Evolutionary conservation across 2,888 invertebrate genomes (phyloP), one percentile per base, ranked within the genome.

Genomic region (Rotaria macrura): DNA sequence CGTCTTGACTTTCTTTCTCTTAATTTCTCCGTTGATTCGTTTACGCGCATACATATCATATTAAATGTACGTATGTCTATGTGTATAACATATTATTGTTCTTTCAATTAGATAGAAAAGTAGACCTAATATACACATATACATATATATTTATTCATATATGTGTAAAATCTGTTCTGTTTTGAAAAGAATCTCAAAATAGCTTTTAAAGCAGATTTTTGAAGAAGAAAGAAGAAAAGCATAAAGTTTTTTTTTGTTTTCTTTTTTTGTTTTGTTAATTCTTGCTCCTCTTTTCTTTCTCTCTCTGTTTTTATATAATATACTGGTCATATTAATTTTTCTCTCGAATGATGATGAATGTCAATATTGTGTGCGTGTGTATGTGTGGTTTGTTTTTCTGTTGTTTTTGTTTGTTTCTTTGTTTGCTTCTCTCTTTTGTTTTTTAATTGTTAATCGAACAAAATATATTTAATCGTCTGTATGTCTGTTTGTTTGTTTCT

Each of bases 301-400:
- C 4, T 34, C 20, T 29, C 29, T 57, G n/a, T 65, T 65, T 65
- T 20, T 34, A 52, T 52, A 34, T 20, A 20, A 65, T 65, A 65
- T 65, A 65, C 65, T 65, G 65, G 65, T 65, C 65, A 65, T 65
- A 65, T 65, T 65, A 65, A 34, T 38, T 65, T 65, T 34, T 65
- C n/a, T 57, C 55, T 65, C 65, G 65, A 65, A 65, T 65, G 65
- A 65, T 65, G 65, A 65, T 65, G 65, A 65, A 65, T 65, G 34
- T 65, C 65, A 65, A 65, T 65, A 65, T 65, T 34, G 65, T 65
- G 65, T 65, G 34, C n/a, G 65, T 65, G 65, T 65, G 34, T 54
- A 23, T 52, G 52, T 34, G 65, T 65, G 65, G 12, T 49, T 49
- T 65, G 5, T 54, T 4, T 54, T 54, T 25, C 38, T 20, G 29